Base-by-base conservation (phyloP, 2,113 vertebrate species). In the Urocynchramus pylzowi region DNA sequence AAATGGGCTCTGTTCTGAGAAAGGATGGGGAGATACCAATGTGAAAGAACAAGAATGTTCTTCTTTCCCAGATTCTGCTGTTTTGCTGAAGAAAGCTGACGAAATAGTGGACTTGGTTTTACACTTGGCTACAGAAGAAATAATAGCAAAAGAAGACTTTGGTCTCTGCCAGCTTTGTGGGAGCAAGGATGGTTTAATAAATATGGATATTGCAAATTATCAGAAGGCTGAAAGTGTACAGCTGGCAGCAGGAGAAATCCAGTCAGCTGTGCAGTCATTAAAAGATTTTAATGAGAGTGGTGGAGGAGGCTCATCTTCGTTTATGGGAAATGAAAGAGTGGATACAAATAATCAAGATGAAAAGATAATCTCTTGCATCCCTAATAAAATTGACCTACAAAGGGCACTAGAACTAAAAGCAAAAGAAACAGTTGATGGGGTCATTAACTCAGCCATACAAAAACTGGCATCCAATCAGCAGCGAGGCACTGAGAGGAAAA, bases 371-470 rank as follows among this genome's bases (percentile, higher is more conserved):
- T 75, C 96, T 93, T 85, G 68, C 65, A 65, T 91, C 85, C 90
- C 91, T 80, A 92, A 96, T 93, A 93, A 92, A 93, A 87, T 15
- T 87, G 77, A 95, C 92, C 91, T 96, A 30, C 75, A 95, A 84
- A 95, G 56, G 82, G 71, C 88, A 23, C 65, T 98, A 81, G 92
- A 91, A 75, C 80, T 97, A 50, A 97, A 93, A 97, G 97, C 98
- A 45, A 97, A 95, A 84, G 92, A 97, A 94, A 97, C 98, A 94
- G 96, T 97, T 88, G 96, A 95, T 96, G 95, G 97, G 68, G 96
- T 97, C 80, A 96, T 98, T 97, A 95, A 71, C 77, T 93, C 96
- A 87, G 98, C 95, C 89, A 95, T 95, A 92, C 95, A 98, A 93
- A 93, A 95, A 30, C 22, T 98, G 80, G 30, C 27, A 91, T 84